Evolutionary conservation across 30 jellyfish, hydroid and myxozoan species (phyloP), one percentile per base, ranked within the genome.

Genomic region (Aurelia sp.): DNA sequence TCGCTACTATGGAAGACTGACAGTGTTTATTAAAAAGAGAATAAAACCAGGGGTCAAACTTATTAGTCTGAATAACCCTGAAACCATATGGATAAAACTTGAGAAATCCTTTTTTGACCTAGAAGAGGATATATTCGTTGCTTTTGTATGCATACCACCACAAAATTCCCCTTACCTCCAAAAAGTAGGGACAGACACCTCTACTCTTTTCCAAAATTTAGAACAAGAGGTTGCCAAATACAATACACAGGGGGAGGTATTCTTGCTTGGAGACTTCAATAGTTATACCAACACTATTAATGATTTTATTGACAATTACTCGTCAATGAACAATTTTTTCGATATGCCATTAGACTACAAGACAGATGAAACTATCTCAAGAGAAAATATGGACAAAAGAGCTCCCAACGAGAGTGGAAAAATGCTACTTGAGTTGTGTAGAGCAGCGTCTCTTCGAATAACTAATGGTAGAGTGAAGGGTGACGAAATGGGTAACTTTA

Each of bases 351-450:
- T 19, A 20, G 44, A 68, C 44, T 68, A 68, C 35, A 22, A 15
- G 35, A 64, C 23, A n/a, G 57, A 68, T 20, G 16, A 11, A 23
- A 41, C 0, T 20, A n/a, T 33, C 16, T 21, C 60, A 9, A 18
- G 60, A 13, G 60, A 0, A 68, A 33, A 68, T 58, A 20, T 68
- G 60, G 79, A 68, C 59, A 2, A n/a, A 19, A 68, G 79, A 33
- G 60, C 60, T 20, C 79, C 79, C 16, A 68, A 68, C 35, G 79
- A 68, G 79, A 68, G 60, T 68, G 79, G 79, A 13, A 68, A 68
- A 68, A 9, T 33, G 11, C 44, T 19, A n/a, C 79, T 68, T 20
- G 60, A 68, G n/a, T 18, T 53, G 65, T 58, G 67, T 58, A 58
- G 16, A 11, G 27, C 17, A 58, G 0, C 17, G 8, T 58, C 67